Evolutionary conservation across 2,888 invertebrate genomes (phyloP), one percentile per base, ranked within the genome.

Genomic region (Cyrtodaria siliqua): DNA sequence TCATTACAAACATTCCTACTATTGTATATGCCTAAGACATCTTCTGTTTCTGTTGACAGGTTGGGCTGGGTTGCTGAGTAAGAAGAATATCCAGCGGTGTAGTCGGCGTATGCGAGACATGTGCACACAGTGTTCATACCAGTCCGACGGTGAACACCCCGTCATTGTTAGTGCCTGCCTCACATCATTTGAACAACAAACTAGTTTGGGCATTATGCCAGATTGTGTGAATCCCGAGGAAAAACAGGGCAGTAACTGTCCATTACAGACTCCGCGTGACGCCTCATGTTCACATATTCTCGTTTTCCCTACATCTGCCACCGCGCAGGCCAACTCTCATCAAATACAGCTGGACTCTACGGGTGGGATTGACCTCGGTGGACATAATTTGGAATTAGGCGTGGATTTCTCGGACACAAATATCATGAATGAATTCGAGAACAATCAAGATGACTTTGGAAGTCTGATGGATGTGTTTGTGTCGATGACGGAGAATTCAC

Each of bases 161-260:
- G 96, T 97, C 92, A 97, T 99, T 86, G 94, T 99, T 83, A 98
- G 98, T 84, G 99, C 99, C n/a, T 99, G 99, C 93, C 95, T 99
- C 67, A 98, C 99, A 52, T 98, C 98, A 79, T 95, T 98, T 73
- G 99, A 99, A 93, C 97, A 98, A 50, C 98, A 98, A 93, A 94
- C 95, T 14, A 95, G 96, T 86, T 95, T 99, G 86, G 95, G 98
- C 73, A 86, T 93, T 55, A 89, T 93, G 86, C 87, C 90, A 3
- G 93, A 93, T 70, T 87, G 90, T 14, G 82, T 93, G n/a, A 92
- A 92, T 72, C 83, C 86, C 23, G 92, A 92, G 79, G 91, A 92
- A 72, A 91, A 91, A 66, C 89, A 86, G 79, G 87, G 89, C 70
- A 89, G 90, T 78, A 91, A 90, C 64, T 88, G 89, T 63, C 91